A percentile compares a stretch with the other conserved stretches of the same genome.
Conservation (phyloP, 2,888 invertebrate species). For the Thereva unica region DNA sequence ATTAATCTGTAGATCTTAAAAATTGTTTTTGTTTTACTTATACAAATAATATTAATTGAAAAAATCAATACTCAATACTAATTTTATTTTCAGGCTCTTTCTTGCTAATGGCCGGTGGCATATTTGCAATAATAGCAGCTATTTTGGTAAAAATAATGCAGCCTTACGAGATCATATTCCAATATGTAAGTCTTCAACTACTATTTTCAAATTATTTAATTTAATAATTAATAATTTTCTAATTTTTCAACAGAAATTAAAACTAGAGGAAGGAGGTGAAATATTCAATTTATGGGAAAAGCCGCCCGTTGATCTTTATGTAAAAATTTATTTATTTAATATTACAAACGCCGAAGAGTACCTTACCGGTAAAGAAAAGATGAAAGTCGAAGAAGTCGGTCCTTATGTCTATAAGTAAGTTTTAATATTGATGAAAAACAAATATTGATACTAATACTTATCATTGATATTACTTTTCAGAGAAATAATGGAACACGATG, state of each 20-base stretch:
- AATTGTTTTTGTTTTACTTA: background rate
- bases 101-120: constrained; percentile 69
- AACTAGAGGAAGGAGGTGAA: constrained; percentile 75
- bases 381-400: constrained; percentile 77
- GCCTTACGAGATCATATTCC: constrained; percentile 77
- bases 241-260: constrained; percentile 67
- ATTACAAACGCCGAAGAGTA: constrained; percentile 81
- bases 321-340: constrained; percentile 80
- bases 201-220: constrained; percentile 12
- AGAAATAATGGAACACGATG: constrained; percentile 71
- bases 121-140: constrained; percentile 69
- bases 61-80: background rate
- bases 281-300: constrained; percentile 81
- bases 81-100: constrained; percentile 71
- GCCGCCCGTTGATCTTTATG: constrained; percentile 78
- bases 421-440: background rate
- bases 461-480: constrained; percentile 56
- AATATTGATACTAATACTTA: constrained; percentile 5
- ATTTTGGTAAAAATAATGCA: constrained; percentile 68
- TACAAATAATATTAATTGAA: background rate
- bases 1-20: background rate
- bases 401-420: constrained; percentile 88
- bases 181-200: constrained; percentile 63
- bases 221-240: constrained; percentile 18
- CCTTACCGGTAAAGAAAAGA: constrained; percentile 70